Evolutionary conservation across 2,888 invertebrate genomes (phyloP).

Genomic region (Drosophila borealis): DNA sequence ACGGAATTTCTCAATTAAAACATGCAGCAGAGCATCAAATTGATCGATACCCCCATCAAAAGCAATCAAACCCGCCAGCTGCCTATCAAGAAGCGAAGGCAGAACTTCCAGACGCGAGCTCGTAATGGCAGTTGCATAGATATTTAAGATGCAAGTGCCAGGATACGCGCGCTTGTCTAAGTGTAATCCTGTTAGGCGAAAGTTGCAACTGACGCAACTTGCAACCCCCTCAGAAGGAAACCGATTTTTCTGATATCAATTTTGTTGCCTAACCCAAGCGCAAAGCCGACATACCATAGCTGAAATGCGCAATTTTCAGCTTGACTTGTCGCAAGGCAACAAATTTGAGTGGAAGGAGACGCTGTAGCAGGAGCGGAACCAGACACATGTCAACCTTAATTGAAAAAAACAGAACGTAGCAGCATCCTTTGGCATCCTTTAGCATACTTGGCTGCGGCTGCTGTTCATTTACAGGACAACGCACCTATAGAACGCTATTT

Average conservation of each 20-base stretch:
- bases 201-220: conserved; percentile 34
- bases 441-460: conserved; percentile 22
- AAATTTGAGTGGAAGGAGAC: conserved; percentile 47
- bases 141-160: conserved; percentile 41
- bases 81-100: conserved; percentile 28
- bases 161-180: conserved; percentile 16
- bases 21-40: conserved; percentile 64
- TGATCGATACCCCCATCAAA: conserved; percentile 56
- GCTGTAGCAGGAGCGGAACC: conserved; percentile 2
- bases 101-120: conserved; percentile 7
- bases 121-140: conserved; percentile 26
- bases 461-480: conserved; percentile 76
- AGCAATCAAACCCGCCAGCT: conserved; percentile 36
- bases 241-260: conserved; percentile 29
- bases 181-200: conserved; percentile 52
- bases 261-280: conserved; percentile 16
- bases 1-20: conserved; percentile 61
- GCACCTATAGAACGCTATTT: conserved; percentile 61
- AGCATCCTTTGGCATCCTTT: conserved; percentile 44
- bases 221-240: conserved; percentile 25
- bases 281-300: conserved; percentile 21
- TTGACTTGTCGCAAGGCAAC: conserved; percentile 73
- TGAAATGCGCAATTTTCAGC: conserved; percentile 80
- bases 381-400: conserved; percentile 75
- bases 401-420: conserved; percentile 60